A percentile compares a stretch with the other conserved stretches of the same genome.
Evolutionary conservation across 1,140 invertebrate species (phyloP).

Genomic region (Listronotus bonariensis): DNA sequence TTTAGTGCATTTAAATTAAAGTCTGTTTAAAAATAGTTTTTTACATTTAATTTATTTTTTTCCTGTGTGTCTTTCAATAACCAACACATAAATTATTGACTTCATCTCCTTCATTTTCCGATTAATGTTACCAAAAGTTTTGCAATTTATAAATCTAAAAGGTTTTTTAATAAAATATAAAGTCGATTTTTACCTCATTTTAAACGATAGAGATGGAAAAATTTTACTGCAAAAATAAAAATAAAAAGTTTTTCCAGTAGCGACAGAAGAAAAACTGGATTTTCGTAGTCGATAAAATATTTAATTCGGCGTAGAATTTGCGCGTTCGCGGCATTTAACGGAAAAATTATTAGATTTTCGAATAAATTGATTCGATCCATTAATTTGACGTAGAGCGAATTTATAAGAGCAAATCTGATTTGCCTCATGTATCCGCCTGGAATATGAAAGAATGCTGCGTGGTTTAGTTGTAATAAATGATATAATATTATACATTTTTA

Average conservation of each 20-base stretch:
- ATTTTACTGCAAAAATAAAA: slow-evolving; percentile 17
- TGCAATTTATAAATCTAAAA: slow-evolving; percentile 4
- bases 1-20: no score
- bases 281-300: slow-evolving; percentile 37
- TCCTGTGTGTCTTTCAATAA: no score
- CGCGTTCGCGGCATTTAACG: slow-evolving; percentile 31
- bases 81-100: no score
- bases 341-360: slow-evolving; percentile 43
- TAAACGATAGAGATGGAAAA: slow-evolving; percentile 2
- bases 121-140: no score
- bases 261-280: slow-evolving; percentile 30
- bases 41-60: no score
- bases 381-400: slow-evolving; percentile 38
- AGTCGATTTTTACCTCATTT: slow-evolving; percentile 16
- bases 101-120: no score
- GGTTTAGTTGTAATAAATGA: slow-evolving; percentile 3
- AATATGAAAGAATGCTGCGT: slow-evolving; percentile 32
- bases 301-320: slow-evolving; percentile 37
- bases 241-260: slow-evolving; percentile 10
- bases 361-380: slow-evolving; percentile 41
- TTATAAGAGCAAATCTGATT: slow-evolving; percentile 37
- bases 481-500: no score
- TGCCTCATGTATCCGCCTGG: slow-evolving; percentile 11
- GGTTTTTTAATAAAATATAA: slow-evolving; percentile 5
- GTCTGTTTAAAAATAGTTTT: no score